Evolutionary conservation across 2,113 vertebrate species (phyloP).

Genomic region (Poeciliopsis occidentalis): DNA sequence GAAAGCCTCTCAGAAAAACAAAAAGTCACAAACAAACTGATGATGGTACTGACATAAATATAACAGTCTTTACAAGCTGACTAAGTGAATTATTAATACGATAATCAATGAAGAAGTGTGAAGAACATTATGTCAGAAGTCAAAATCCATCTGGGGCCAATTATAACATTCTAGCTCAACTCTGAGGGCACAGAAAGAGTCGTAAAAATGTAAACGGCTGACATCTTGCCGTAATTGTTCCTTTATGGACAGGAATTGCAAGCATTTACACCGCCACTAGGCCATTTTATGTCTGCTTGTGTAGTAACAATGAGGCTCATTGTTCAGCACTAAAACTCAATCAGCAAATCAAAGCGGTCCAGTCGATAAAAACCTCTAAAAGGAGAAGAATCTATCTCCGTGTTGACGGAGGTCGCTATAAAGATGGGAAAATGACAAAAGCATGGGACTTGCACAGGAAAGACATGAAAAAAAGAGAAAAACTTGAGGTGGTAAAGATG

Average conservation of each 20-base stretch:
- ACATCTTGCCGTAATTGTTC: conserved; percentile 6
- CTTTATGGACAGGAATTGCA: conserved; percentile 13
- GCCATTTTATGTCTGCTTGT: conserved; percentile 21
- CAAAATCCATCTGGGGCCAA: conserved; percentile 26
- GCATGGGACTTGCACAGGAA: background rate
- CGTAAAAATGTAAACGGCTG: background rate
- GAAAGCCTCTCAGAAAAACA: conserved; percentile 17
- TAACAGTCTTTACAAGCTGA: background rate
- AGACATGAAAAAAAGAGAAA: background rate
- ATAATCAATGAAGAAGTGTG: background rate
- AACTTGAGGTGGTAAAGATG: background rate
- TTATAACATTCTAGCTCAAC: conserved; percentile 20
- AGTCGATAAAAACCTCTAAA: conserved; percentile 30
- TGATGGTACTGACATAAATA: conserved; percentile 11
- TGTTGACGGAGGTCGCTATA: background rate
- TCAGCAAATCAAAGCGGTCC: conserved; percentile 22
- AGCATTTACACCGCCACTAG: conserved; percentile 17
- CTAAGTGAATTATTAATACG: background rate
- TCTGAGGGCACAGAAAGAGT: background rate
- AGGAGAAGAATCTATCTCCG: background rate
- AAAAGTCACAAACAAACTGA: conserved; percentile 23
- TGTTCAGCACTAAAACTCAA: conserved; percentile 27
- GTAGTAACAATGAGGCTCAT: conserved; percentile 5
- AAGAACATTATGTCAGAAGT: conserved; percentile 19
- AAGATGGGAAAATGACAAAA: background rate